Evolutionary conservation across 2,888 invertebrate genomes (phyloP).

Genomic region (Neoscelio sp.): DNA sequence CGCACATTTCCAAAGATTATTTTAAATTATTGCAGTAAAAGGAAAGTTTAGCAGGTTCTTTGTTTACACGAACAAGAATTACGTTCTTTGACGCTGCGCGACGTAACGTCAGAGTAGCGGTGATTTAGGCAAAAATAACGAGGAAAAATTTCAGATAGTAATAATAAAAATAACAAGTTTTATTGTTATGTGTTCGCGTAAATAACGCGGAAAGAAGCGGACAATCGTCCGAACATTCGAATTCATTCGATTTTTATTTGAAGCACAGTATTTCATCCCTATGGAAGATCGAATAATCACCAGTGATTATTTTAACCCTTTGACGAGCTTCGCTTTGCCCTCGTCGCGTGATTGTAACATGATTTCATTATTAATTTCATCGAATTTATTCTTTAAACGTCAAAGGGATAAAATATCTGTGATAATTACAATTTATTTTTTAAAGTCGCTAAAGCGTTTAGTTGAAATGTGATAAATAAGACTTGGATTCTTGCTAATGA

Average conservation of each 20-base stretch:
- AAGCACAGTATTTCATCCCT: conserved; percentile 16
- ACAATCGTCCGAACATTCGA: no score
- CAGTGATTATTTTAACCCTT: conserved; percentile 39
- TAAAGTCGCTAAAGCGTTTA: conserved; percentile 10
- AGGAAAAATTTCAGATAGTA: conserved; percentile 27
- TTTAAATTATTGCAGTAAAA: no score
- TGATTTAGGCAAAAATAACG: conserved; percentile 35
- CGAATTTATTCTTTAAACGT: conserved; percentile 14
- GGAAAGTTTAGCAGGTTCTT: no score
- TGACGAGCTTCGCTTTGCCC: conserved; percentile 14
- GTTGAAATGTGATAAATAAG: not conserved
- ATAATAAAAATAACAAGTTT: conserved; percentile 60
- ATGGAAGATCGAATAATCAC: conserved; percentile 17
- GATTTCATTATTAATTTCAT: conserved; percentile 9
- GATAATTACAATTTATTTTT: conserved; percentile 63
- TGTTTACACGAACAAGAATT: no score
- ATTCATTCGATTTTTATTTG: conserved; percentile 20
- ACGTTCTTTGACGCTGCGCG: no score
- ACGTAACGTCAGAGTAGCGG: conserved; percentile 7
- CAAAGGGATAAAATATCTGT: conserved; percentile 49
- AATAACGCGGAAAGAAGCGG: conserved; percentile 26
- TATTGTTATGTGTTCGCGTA: conserved; percentile 60
- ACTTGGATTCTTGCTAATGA: not conserved
- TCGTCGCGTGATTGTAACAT: conserved; percentile 9
- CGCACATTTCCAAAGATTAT: no score